These are phyloP conservation scores for Vulpes lagopus DNA, from an alignment of 2,113 vertebrate species.

Conservation along the genomic window DNA sequence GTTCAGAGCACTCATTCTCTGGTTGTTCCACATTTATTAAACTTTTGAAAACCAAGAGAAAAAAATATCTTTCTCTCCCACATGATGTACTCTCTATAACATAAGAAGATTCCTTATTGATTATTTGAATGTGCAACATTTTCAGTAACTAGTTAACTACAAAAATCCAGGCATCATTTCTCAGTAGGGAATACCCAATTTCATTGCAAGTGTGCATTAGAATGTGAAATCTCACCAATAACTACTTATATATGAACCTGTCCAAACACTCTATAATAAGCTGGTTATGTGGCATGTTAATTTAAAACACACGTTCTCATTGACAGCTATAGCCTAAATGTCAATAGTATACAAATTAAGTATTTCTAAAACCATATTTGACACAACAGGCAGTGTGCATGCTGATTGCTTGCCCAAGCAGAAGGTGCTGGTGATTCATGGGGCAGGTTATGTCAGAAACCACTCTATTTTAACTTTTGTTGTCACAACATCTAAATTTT, in stretches of 20 bases:
- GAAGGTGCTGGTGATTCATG: neutral
- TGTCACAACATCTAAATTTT: neutral
- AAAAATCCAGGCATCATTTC: neutral
- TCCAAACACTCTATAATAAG: neutral
- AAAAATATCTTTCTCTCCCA: neutral
- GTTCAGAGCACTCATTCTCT: neutral
- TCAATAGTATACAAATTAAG: conserved; percentile 12
- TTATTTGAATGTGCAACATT: neutral
- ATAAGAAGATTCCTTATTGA: neutral
- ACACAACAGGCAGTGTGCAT: neutral
- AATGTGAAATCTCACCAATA: neutral
- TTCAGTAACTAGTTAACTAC: neutral
- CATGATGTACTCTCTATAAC: neutral
- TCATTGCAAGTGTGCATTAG: neutral
- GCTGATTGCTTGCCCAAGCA: neutral
- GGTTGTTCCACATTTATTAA: neutral
- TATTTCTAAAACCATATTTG: neutral
- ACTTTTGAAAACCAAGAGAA: neutral
- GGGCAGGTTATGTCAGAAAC: accelerated
- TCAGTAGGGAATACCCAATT: neutral
- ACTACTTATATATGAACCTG: conserved; percentile 36
- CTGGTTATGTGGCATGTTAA: neutral
- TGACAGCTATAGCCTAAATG: neutral
- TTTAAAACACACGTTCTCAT: neutral
- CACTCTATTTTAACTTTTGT: too few species aligned